Evolutionary conservation across 2,888 invertebrate genomes (phyloP).

Genomic region (Tetanocera ferruginea): DNA sequence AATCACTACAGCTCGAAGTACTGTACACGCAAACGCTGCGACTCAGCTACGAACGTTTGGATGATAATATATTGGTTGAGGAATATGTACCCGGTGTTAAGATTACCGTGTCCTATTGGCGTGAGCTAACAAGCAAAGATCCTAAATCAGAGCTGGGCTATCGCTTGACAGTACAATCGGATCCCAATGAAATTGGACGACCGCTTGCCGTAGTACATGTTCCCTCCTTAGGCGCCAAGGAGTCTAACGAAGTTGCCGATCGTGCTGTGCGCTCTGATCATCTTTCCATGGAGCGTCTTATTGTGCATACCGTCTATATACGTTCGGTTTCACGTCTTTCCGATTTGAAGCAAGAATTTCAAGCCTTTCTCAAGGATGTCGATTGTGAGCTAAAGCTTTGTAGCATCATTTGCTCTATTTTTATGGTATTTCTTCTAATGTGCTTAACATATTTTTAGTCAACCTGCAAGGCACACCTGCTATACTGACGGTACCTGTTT

Average conservation of each 20-base stretch:
- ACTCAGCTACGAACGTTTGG: slow-evolving; percentile 87
- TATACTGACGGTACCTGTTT: slow-evolving; percentile 89
- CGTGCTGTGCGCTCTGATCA: slow-evolving; percentile 88
- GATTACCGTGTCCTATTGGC: slow-evolving; percentile 95
- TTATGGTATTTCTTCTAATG: slow-evolving; percentile 14
- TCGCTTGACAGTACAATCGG: slow-evolving; percentile 89
- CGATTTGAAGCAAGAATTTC: slow-evolving; percentile 80
- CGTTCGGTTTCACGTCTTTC: slow-evolving; percentile 86
- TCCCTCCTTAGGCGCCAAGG: slow-evolving; percentile 71
- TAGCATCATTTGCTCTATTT: slow-evolving; percentile 31
- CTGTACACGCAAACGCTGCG: slow-evolving; percentile 90
- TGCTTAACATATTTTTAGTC: slow-evolving; percentile 72
- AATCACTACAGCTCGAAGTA: slow-evolving; percentile 92
- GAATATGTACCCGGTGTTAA: slow-evolving; percentile 91
- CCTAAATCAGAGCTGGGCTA: slow-evolving; percentile 89
- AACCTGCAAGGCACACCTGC: slow-evolving; percentile 92
- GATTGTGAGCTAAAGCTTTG: slow-evolving; percentile 74
- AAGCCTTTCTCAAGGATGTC: slow-evolving; percentile 75
- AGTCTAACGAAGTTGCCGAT: slow-evolving; percentile 77
- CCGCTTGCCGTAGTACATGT: slow-evolving; percentile 81
- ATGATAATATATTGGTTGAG: slow-evolving; percentile 90
- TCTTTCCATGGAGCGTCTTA: slow-evolving; percentile 93
- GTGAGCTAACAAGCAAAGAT: slow-evolving; percentile 73
- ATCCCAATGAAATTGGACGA: slow-evolving; percentile 82
- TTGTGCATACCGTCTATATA: slow-evolving; percentile 96